These are phyloP conservation scores for Orientallactaga sibirica DNA, from an alignment of 2,797 vertebrate genomes.

Conservation along the genomic window DNA sequence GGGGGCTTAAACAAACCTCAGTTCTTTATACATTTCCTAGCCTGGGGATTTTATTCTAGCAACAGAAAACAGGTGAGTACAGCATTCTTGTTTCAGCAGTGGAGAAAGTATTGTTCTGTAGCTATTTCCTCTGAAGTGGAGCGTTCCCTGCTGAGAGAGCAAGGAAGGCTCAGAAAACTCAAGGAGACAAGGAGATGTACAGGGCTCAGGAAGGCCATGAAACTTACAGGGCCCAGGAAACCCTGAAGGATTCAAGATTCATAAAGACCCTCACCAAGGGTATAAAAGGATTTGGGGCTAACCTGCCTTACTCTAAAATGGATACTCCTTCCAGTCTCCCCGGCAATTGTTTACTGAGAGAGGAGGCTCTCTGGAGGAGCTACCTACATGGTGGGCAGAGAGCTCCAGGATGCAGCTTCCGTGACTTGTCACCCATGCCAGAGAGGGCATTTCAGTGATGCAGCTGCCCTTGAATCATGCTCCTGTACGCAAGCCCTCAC, in stretches of 20 bases:
- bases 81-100: not conserved
- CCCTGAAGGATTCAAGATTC: not conserved
- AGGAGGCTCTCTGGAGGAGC: too few relatives aligned
- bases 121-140: too few relatives aligned
- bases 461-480: not conserved
- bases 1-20: not conserved
- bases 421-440: not conserved
- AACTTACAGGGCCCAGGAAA: too few relatives aligned
- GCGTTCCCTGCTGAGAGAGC: not conserved
- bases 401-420: not conserved
- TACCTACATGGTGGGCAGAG: not conserved
- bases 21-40: not conserved
- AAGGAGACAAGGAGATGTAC: too few relatives aligned
- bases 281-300: not conserved
- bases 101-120: too few relatives aligned
- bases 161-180: not conserved
- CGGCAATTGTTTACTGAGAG: not conserved
- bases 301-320: too few relatives aligned
- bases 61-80: not conserved
- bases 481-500: not conserved
- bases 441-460: not conserved
- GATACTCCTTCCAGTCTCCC: too few relatives aligned
- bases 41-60: not conserved
- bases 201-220: not conserved
- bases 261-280: too few relatives aligned